Evolutionary conservation across 2,888 invertebrate genomes (phyloP).

Genomic region (Gisinianus flammeolus): DNA sequence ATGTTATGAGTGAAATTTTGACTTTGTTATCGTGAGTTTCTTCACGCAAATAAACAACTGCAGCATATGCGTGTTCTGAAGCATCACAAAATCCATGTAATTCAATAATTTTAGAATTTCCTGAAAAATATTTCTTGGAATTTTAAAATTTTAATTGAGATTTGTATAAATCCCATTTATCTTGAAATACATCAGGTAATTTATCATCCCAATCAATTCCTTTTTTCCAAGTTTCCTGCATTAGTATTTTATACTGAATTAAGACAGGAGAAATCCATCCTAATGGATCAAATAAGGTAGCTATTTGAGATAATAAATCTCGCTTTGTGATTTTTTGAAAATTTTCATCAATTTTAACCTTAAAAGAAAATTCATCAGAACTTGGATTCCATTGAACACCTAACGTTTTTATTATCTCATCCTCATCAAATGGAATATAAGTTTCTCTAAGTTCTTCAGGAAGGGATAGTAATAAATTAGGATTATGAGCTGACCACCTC

Average conservation of each 20-base stretch:
- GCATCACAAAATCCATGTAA: constrained; percentile 40
- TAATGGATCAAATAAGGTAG: neutral
- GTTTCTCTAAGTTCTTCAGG: constrained; percentile 25
- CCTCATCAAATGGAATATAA: neutral
- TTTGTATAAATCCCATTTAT: neutral
- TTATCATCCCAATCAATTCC: constrained; percentile 1
- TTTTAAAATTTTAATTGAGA: neutral
- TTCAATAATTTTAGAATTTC: neutral
- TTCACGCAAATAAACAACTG: constrained; percentile 14
- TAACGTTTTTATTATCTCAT: constrained; percentile 25
- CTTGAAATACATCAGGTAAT: neutral
- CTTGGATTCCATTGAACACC: constrained; percentile 33
- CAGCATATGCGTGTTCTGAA: constrained; percentile 22
- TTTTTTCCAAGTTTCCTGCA: neutral
- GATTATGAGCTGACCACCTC: constrained; percentile 52
- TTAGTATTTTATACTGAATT: constrained; percentile 5
- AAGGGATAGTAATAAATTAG: constrained; percentile 6
- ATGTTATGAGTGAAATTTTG: constrained; percentile 17
- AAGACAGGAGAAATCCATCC: neutral
- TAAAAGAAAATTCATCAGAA: neutral
- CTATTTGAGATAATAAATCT: neutral
- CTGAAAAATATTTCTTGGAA: neutral
- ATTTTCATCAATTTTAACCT: neutral
- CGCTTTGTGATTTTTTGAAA: neutral
- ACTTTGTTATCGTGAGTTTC: neutral